Evolutionary conservation across 2,113 vertebrate species (phyloP), one percentile per base, ranked within the genome.

Genomic region (Eonycteris spelaea): DNA sequence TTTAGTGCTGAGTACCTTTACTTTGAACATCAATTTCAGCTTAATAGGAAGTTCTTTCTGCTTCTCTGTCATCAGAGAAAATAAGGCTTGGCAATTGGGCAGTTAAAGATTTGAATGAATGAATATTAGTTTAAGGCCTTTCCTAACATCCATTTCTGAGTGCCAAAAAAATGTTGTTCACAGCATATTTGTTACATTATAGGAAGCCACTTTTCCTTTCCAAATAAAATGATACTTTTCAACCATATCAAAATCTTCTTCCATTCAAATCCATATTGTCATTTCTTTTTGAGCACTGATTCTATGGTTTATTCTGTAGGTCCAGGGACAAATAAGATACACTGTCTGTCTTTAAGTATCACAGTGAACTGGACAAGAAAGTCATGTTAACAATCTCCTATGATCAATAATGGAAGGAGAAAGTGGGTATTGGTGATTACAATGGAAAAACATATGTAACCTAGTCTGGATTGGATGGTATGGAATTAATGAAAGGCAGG

Each of bases 1-100:
- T 93, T 97, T 94, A 96, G 12, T 95, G 84, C 74, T 97, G 7
- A 82, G 74, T 97, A 93, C 57, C 92, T 90, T 97, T 95, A 90
- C 55, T 45, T 86, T 95, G 68, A 97, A 96, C 95, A 96, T 90
- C 91, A 98, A 92, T 97, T 97, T 96, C 33, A 86, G 68, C 73
- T 95, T 97, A 96, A 93, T 90, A 96, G 70, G n/a, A 92, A 91
- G 40, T 88, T 95, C 82, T 95, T 95, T 73, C 73, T 92, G 82
- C 53, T 96, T 92, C 68, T 90, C 73, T 74, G 26, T 75, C 87
- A 90, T 91, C 85, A 83, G 6, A 91, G 79, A 91, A 97, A 95
- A 94, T n/a, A 95, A 95, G 24, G 28, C 4, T 92, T 92, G 67
- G 63, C 84, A 92, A 95, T 19, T 78, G 77, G 8, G 38, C 77